Evolutionary conservation across 2,888 invertebrate species (phyloP).

Genomic region (Ectemnius lituratus): DNA sequence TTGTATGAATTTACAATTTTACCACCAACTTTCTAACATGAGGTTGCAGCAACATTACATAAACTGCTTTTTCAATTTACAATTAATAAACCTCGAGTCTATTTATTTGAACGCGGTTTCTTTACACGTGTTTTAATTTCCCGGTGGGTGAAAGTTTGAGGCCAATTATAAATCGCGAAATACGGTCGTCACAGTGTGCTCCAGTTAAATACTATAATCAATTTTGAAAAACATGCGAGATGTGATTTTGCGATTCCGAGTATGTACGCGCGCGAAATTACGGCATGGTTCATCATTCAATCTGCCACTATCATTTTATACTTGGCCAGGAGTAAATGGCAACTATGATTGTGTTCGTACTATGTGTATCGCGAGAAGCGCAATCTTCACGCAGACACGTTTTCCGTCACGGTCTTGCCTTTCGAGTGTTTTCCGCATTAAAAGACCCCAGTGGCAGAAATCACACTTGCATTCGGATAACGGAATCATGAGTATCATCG

Average conservation of each 20-base stretch:
- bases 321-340: constrained; percentile 33
- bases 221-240: neutral
- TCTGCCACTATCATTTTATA: constrained; percentile 44
- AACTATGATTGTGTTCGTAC: constrained; percentile 24
- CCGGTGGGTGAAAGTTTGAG: too few species aligned
- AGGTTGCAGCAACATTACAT: too few species aligned
- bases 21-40: too few species aligned
- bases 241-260: neutral
- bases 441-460: constrained; percentile 21
- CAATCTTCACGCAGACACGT: constrained; percentile 5
- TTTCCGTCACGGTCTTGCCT: constrained; percentile 41
- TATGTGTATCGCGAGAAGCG: constrained; percentile 11
- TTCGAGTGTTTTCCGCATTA: constrained; percentile 43
- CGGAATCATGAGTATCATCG: constrained; percentile 16
- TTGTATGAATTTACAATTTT: too few species aligned
- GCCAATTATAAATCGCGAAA: too few species aligned
- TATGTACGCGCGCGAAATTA: neutral
- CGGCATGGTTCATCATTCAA: constrained; percentile 31
- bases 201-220: neutral
- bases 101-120: too few species aligned
- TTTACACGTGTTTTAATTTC: too few species aligned
- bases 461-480: constrained; percentile 22
- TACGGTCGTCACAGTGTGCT: too few species aligned
- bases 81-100: too few species aligned
- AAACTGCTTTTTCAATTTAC: too few species aligned